A percentile compares a stretch with the other conserved stretches of the same genome.
Conservation (phyloP, 2,113 vertebrate species). For the Rhinopomastus cyanomelas region DNA sequence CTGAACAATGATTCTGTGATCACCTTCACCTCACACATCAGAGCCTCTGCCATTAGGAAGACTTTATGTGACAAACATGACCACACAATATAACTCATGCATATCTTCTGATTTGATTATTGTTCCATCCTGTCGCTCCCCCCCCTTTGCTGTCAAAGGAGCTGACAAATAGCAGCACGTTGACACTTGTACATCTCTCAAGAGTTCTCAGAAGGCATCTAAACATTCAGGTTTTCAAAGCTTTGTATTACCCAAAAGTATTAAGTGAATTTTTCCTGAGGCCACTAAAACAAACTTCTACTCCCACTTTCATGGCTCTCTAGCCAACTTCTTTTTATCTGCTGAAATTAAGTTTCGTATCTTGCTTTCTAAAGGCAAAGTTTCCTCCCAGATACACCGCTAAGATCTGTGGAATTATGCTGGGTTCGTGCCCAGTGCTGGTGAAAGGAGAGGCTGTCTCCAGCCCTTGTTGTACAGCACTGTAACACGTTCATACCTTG, state of each 20-base stretch:
- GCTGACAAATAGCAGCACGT: conserved; percentile 37
- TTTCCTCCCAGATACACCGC: background rate
- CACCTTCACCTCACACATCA: background rate
- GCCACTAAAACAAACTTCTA: conserved; percentile 57
- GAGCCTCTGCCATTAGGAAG: background rate
- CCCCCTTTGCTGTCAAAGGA: background rate
- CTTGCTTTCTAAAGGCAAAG: background rate
- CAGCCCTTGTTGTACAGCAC: background rate
- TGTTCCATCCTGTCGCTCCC: too few relatives aligned
- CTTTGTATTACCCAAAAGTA: conserved; percentile 37
- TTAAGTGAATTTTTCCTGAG: conserved; percentile 58
- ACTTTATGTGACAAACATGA: background rate
- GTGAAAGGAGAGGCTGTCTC: background rate
- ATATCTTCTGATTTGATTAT: background rate
- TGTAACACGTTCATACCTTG: background rate
- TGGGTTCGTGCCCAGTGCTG: background rate
- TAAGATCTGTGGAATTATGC: background rate
- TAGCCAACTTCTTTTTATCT: conserved; percentile 19
- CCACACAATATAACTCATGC: background rate
- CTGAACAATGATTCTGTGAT: too few relatives aligned
- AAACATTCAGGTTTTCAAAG: conserved; percentile 66
- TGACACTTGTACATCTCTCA: conserved; percentile 42
- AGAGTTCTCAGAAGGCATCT: conserved; percentile 40
- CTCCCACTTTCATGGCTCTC: conserved; percentile 27
- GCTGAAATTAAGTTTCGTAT: background rate